Base-by-base conservation (phyloP, 2,888 invertebrate species). In the Frankliniella intonsa region DNA sequence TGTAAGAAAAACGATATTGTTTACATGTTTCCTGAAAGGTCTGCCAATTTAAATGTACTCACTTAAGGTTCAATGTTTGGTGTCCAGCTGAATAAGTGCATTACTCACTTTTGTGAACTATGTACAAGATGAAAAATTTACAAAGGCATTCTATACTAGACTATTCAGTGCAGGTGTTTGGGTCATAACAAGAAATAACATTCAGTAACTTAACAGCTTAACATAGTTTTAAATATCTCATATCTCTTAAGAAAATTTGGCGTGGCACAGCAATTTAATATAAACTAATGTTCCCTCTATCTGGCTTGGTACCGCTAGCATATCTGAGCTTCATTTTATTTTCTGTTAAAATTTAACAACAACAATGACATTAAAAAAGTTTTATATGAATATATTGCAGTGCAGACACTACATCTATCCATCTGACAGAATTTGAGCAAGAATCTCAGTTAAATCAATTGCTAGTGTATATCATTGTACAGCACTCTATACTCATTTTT, bases 401-500 rank as follows among this genome's bases (percentile, higher is more conserved):
- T 62, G 17, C n/a, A 62, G 19, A 17, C n/a, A n/a, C 62, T 62
- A n/a, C 62, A 62, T 62, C 19, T 62, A n/a, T n/a, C 62, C 62
- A 62, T 62, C 62, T 62, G 62, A 62, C 8, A 62, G 62, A n/a
- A 62, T 19, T 62, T 62, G 62, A 62, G 62, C 62, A 62, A 62
- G 62, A 62, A 19, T 62, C 62, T 62, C 62, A 62, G 62, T 62
- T 62, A 62, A 62, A 62, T 62, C 62, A 62, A 62, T 62, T 62
- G 19, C 62, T 62, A 62, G 5, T n/a, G n/a, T 62, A 62, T 7
- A 19, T 19, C 62, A 62, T 62, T 62, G n/a, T n/a, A 19, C 62
- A 19, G 17, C n/a, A 62, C 14, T 19, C 62, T 19, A 62, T 62
- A 62, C 62, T 62, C 17, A 62, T 62, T 38, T 38, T n/a, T 62